Conservation (phyloP, 2,888 invertebrate genomes). For the Galerucella pusilla region DNA sequence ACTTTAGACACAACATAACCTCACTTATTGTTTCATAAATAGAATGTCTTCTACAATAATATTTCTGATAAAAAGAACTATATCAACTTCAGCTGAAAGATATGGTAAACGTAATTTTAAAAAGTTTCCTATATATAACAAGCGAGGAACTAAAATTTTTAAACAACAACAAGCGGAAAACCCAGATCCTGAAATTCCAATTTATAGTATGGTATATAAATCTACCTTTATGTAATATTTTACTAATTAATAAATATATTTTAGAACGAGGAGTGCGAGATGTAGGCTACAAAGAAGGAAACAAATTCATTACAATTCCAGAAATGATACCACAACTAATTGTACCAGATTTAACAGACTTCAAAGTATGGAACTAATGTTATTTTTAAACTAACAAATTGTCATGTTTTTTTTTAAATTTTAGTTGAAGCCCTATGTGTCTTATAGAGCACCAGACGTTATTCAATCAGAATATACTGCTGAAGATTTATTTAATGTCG, state of each 20-base stretch:
- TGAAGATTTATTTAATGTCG: conserved; percentile 81
- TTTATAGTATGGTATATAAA: conserved; percentile 69
- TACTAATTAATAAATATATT: conserved; percentile 48
- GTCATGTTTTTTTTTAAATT: conserved; percentile 52
- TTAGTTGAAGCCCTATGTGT: conserved; percentile 92
- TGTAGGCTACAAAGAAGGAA: conserved; percentile 71
- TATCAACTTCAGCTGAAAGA: conserved; percentile 67
- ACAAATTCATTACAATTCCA: conserved; percentile 73
- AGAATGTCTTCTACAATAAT: conserved; percentile 57
- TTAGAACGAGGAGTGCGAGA: conserved; percentile 76
- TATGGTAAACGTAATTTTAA: conserved; percentile 84
- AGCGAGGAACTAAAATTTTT: conserved; percentile 77
- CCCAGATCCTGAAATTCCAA: conserved; percentile 73
- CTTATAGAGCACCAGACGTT: conserved; percentile 83
- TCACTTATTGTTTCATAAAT: conserved; percentile 6
- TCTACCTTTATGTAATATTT: conserved; percentile 6
- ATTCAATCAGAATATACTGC: conserved; percentile 85
- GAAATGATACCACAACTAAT: conserved; percentile 94
- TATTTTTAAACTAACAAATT: background rate
- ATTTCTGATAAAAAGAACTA: conserved; percentile 62
- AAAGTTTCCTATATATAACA: conserved; percentile 81
- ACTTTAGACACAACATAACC: background rate
- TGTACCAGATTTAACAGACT: conserved; percentile 88
- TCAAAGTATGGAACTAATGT: conserved; percentile 67
- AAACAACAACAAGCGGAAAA: conserved; percentile 71